Evolutionary conservation across 2,888 invertebrate species (phyloP), one percentile per base, ranked within the genome.

Genomic region (Fabriciana adippe): DNA sequence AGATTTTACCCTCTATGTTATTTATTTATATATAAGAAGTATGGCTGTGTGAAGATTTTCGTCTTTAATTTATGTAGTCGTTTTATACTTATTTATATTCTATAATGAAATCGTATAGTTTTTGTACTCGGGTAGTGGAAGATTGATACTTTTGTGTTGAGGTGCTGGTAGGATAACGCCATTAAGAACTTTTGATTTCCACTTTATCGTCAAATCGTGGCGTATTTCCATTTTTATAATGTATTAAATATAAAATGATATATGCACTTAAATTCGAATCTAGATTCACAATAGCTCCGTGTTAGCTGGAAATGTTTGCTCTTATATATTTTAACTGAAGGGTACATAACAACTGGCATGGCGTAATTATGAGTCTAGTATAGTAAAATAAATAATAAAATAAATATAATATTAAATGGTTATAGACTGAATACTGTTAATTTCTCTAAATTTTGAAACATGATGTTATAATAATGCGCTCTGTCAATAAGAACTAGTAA

Each of bases 31-130:
- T 89, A 70, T 74, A 74, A 74, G 70, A 84, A 87, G 89, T 88
- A 91, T 89, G 92, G 90, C 90, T 92, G 90, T 91, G 91, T 90
- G 88, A 90, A 82, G 84, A 75, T 79, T 87, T 81, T 88, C 83
- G 73, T 75, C 83, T 87, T 82, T 89, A 89, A 86, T 88, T 83
- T 86, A 83, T 88, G 79, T 87, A 85, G 79, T 62, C 50, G 64
- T 70, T 64, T 61, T 73, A 72, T 72, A 71, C 64, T 71, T 69
- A 69, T 63, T 63, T 63, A 64, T 64, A 45, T 47, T 47, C 59
- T 60, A 60, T 48, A 65, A 55, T 54, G 35, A 56, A 63, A 41
- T 62, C 45, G 54, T 67, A 59, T 62, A 54, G 35, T 41, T 55
- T 50, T 48, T 31, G 55, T 26, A 45, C 57, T 35, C 54, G 54